Evolutionary conservation across 2,888 invertebrate species (phyloP).

Genomic region (Congeria kusceri): DNA sequence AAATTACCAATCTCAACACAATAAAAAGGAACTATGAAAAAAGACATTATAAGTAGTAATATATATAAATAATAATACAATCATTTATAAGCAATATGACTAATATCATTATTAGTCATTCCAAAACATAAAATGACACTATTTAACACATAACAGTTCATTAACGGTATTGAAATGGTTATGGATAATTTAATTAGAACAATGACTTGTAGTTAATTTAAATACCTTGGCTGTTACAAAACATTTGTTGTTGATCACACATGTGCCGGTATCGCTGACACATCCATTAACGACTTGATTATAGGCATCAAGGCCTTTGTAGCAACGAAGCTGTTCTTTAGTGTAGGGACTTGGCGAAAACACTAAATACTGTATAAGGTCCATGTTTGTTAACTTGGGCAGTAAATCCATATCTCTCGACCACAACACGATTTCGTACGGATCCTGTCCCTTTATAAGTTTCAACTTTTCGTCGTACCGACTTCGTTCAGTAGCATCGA

Average conservation of each 20-base stretch:
- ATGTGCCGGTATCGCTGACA: conserved; percentile 32
- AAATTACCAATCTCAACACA: too few relatives aligned
- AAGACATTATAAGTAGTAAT: too few relatives aligned
- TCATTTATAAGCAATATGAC: too few relatives aligned
- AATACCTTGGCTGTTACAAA: conserved; percentile 49
- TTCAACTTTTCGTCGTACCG: conserved; percentile 42
- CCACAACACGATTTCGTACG: conserved; percentile 38
- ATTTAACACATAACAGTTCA: too few relatives aligned
- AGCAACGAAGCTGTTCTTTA: conserved; percentile 28
- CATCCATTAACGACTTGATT: conserved; percentile 60
- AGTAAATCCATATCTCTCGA: conserved; percentile 3
- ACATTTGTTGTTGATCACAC: conserved; percentile 3
- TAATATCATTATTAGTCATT: too few relatives aligned
- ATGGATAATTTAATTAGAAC: too few relatives aligned
- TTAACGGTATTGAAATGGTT: too few relatives aligned
- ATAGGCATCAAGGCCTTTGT: conserved; percentile 51
- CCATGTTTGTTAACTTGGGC: conserved; percentile 38
- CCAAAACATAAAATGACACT: too few relatives aligned
- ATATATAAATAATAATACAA: too few relatives aligned
- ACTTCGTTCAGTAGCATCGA: conserved; percentile 4
- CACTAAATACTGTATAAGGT: conserved; percentile 33
- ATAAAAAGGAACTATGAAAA: too few relatives aligned
- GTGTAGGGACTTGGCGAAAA: conserved; percentile 38
- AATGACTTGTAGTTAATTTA: background rate
- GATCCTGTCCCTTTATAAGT: conserved; percentile 33